A percentile compares a stretch with the other conserved stretches of the same genome.
phyloP scores from a whole-genome alignment of 2,113 vertebrate species.

The Paraplagusia blochii region DNA sequence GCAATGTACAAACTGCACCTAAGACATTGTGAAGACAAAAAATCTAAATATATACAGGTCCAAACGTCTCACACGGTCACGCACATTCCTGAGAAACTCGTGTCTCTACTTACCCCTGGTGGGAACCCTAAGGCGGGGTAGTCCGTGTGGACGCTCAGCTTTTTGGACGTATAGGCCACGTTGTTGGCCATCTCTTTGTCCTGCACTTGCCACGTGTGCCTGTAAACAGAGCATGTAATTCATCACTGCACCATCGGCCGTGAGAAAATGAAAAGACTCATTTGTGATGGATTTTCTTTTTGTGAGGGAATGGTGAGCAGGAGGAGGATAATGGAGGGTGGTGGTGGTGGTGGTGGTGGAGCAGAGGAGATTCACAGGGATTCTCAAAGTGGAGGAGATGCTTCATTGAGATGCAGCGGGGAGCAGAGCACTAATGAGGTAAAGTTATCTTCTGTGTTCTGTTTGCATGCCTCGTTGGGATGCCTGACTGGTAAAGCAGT shows the following conservation, averaged over 20 bases:
- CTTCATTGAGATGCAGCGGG: slow-evolving; percentile 54
- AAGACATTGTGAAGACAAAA: slow-evolving; percentile 4
- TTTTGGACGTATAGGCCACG: slow-evolving; percentile 88
- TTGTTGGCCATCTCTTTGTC: slow-evolving; percentile 92
- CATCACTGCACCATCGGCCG: slow-evolving; percentile 25
- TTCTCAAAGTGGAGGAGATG: slow-evolving; percentile 12
- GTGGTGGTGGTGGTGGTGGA: no score
- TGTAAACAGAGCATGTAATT: slow-evolving; percentile 62
- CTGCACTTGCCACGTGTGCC: slow-evolving; percentile 94
- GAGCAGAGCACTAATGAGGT: slow-evolving; percentile 46
- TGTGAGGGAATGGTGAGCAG: no score
- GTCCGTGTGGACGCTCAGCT: slow-evolving; percentile 88
- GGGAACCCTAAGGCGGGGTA: slow-evolving; percentile 89
- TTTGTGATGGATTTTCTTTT: slow-evolving; percentile 21
- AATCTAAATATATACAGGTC: neutral
- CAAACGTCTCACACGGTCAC: neutral
- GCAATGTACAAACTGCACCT: slow-evolving; percentile 95
- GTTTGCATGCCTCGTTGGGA: slow-evolving; percentile 45
- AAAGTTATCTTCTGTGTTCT: slow-evolving; percentile 51
- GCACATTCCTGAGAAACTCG: no score
- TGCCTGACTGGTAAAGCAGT: slow-evolving; percentile 36
- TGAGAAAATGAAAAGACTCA: slow-evolving; percentile 26
- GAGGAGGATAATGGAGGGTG: slow-evolving; percentile 6
- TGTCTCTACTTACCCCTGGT: slow-evolving; percentile 84
- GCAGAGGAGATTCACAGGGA: slow-evolving; percentile 33